A percentile compares a stretch with the other conserved stretches of the same genome.
phyloP scores from a whole-genome alignment of 2,888 invertebrate species.

The Xanthia togata region DNA sequence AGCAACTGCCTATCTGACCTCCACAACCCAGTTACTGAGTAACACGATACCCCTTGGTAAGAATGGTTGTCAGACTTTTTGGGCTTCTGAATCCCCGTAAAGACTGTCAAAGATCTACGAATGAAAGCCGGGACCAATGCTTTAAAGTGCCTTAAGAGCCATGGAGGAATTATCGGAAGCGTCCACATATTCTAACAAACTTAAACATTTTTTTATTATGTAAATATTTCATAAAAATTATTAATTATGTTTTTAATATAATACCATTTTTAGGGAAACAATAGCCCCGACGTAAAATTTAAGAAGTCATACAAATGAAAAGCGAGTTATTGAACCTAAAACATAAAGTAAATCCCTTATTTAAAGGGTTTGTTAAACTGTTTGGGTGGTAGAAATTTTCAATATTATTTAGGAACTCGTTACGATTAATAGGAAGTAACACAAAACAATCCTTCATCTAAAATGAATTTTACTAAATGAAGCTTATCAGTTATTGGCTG shows the following conservation, averaged over 20 bases:
- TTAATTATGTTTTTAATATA: background rate
- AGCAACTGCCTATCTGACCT: no score
- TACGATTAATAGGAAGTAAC: background rate
- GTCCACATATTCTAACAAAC: no score
- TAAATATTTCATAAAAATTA: background rate
- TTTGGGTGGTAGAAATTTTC: background rate
- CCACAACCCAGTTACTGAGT: no score
- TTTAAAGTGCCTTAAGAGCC: no score
- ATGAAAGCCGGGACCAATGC: no score
- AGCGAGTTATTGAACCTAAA: slow-evolving; percentile 26
- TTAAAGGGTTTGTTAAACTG: slow-evolving; percentile 23
- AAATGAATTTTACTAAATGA: background rate
- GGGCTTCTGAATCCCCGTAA: no score
- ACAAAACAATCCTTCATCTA: background rate
- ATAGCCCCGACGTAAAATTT: background rate
- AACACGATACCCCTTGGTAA: no score
- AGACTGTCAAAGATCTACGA: no score
- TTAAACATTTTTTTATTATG: background rate
- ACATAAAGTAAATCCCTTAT: slow-evolving; percentile 3
- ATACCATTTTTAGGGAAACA: background rate
- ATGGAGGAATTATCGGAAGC: no score
- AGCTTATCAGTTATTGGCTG: background rate
- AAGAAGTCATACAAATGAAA: slow-evolving; percentile 25
- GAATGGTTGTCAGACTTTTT: no score
- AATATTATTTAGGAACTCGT: background rate